These are phyloP conservation scores for Motacilla tschutschensis DNA, from an alignment of 2,113 vertebrate genomes.

Conservation along the genomic window DNA sequence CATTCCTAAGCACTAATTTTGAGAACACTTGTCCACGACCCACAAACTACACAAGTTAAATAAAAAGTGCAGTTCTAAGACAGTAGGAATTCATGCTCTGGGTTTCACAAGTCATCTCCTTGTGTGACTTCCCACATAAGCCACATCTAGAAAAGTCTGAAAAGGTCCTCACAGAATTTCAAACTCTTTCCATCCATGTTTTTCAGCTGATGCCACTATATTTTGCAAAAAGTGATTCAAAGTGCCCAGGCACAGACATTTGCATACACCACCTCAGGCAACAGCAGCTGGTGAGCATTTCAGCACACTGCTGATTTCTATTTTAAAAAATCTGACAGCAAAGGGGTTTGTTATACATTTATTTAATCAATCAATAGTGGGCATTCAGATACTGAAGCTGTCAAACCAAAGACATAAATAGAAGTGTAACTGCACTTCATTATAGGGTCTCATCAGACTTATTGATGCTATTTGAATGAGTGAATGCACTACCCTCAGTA, in stretches of 20 bases:
- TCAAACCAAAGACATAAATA: neutral
- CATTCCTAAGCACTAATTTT: neutral
- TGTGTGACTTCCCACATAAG: neutral
- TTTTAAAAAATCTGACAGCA: neutral
- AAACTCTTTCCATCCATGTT: neutral
- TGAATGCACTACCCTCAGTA: neutral
- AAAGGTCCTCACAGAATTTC: neutral
- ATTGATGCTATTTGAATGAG: neutral
- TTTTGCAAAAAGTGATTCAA: neutral
- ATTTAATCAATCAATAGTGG: constrained; percentile 2
- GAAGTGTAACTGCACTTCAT: neutral
- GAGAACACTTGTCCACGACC: neutral
- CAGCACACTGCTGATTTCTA: constrained; percentile 2
- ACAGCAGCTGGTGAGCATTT: constrained; percentile 9
- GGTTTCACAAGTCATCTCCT: neutral
- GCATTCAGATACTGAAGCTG: constrained; percentile 2
- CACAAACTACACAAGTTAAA: neutral
- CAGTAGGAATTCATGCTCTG: neutral
- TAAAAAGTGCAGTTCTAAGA: neutral
- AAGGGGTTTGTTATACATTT: neutral
- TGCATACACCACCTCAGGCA: neutral
- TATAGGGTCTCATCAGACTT: neutral
- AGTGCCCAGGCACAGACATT: neutral
- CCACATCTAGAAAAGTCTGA: neutral
- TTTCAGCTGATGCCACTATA: neutral